Evolutionary conservation across 2,113 vertebrate species (phyloP), one percentile per base, ranked within the genome.

Genomic region (Melanerpes formicivorus): DNA sequence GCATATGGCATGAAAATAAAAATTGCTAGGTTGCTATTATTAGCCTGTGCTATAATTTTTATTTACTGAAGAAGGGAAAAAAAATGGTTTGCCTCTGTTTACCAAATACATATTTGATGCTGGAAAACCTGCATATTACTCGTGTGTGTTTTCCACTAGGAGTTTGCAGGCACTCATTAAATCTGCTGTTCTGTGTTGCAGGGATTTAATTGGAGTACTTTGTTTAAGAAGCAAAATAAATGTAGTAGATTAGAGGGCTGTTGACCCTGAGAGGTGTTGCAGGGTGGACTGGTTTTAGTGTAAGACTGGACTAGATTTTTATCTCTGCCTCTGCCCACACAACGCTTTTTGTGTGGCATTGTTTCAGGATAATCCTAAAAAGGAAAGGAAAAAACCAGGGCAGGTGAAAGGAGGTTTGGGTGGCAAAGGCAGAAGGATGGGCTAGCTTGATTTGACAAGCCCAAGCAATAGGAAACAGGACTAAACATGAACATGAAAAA

Each of bases 221-320:
- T 96, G 87, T 94, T 93, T 93, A 93, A 95, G 96, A 94, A 92
- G 63, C n/a, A 70, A 93, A 96, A 93, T 95, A 90, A 80, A 81
- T 79, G 80, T 84, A 82, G 65, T 86, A 71, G 85, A 91, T 96
- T 91, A 93, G 93, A 95, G 91, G 90, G 80, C 70, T 46, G n/a
- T 95, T 96, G 87, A 95, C 93, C 91, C 85, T 62, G 80, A 72
- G 80, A 90, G 46, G 82, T 94, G 82, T 90, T 2, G 59, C 90
- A 87, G 91, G 76, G n/a, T 81, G 76, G 84, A 55, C 56, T 90
- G 66, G 25, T 86, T 40, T 84, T 55, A 58, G 44, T 62, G 19
- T 42, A 56, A 93, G 73, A 93, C 62, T 83, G 93, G 66, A 79
- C 85, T 88, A 78, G 73, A 30, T 52, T 93, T 85, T 83, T 83